A percentile compares a stretch with the other conserved stretches of the same genome.
Evolutionary conservation across 2,888 invertebrate genomes (phyloP).

Genomic region (Sipha maydis): DNA sequence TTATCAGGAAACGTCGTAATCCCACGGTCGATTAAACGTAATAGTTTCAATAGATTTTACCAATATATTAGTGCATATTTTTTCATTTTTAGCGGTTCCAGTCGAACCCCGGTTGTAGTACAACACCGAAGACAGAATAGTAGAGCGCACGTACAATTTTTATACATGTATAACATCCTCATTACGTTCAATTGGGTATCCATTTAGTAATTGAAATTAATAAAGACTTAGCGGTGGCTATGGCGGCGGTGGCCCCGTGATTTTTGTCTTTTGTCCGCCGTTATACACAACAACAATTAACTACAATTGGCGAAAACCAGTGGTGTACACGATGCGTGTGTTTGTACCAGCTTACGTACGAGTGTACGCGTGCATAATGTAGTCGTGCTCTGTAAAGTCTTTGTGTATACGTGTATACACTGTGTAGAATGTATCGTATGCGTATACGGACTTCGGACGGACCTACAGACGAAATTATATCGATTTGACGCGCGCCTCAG

Average conservation of each 20-base stretch:
- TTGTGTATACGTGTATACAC: not conserved
- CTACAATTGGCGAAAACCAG: conserved; percentile 46
- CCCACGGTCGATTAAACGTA: too few species aligned
- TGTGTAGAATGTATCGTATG: not conserved
- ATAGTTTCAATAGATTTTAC: too few species aligned
- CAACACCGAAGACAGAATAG: not conserved
- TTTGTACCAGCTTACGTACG: not conserved
- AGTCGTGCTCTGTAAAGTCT: not conserved
- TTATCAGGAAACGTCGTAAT: not conserved
- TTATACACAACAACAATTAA: conserved; percentile 22
- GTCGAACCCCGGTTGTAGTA: not conserved
- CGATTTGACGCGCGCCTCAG: not conserved
- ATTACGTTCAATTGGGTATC: conserved; percentile 56
- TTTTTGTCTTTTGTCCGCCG: conserved; percentile 58
- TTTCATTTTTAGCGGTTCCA: not conserved
- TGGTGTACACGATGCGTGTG: not conserved
- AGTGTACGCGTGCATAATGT: not conserved
- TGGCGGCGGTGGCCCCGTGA: conserved; percentile 28
- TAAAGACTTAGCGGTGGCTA: conserved; percentile 42
- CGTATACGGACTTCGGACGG: not conserved
- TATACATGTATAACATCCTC: conserved; percentile 33
- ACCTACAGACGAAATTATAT: not conserved
- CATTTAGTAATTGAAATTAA: conserved; percentile 59
- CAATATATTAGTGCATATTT: not conserved
- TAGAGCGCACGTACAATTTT: not conserved